These are phyloP conservation scores for cattle (Bos taurus) DNA, from an alignment of 2,113 vertebrate genomes.

Conservation along the genomic window ARS-UCD2.0 NC_037338.1:104292001-104292500, in stretches of 20 bases:
- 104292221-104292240: neutral
- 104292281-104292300: too few species aligned
- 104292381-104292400: neutral
- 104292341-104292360: neutral
- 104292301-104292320: fast-evolving
- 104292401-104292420: neutral
- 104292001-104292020: neutral
- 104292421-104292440: neutral
- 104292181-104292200: neutral
- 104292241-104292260: neutral
- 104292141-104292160: neutral
- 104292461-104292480: neutral
- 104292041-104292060: fast-evolving
- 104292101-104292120: neutral
- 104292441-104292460: neutral
- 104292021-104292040: neutral
- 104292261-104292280: neutral
- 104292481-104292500: neutral
- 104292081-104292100: fast-evolving
- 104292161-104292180: fast-evolving
- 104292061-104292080: neutral
- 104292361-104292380: neutral
- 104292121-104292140: fast-evolving
- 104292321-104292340: fast-evolving
- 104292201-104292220: neutral